Percentiles rank a stretch among this genome's conserved stretches.
Evolutionary conservation across 2,113 vertebrate genomes (phyloP).

Genomic region (Trematocara macrostoma): DNA sequence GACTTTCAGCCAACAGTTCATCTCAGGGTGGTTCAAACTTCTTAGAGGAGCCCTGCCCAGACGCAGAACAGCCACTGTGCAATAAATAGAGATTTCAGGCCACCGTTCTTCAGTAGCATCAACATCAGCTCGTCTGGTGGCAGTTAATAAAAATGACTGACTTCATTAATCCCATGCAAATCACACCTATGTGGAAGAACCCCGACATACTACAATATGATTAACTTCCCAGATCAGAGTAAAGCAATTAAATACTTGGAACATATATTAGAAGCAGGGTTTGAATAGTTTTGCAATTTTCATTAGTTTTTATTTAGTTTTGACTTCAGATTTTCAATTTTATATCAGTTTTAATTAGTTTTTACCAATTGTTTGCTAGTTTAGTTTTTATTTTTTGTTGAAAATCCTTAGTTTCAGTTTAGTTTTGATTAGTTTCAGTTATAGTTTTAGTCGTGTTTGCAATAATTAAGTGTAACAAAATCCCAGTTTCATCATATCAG

Average conservation of each 20-base stretch:
- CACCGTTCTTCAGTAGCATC: background rate
- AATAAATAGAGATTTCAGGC: accelerated
- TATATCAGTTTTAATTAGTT: no score
- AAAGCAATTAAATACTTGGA: background rate
- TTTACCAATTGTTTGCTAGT: no score
- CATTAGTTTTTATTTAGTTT: no score
- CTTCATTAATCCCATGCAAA: background rate
- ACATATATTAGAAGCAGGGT: background rate
- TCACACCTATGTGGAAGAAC: background rate
- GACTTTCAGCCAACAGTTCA: background rate
- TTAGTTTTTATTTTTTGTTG: no score
- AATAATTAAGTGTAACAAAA: no score
- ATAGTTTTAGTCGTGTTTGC: no score
- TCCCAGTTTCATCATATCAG: no score
- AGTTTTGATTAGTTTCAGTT: no score
- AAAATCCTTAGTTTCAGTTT: no score
- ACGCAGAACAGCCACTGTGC: background rate
- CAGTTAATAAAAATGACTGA: background rate
- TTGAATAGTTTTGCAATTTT: no score
- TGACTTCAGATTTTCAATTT: no score
- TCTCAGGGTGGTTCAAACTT: background rate
- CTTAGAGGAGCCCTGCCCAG: background rate
- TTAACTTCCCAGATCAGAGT: background rate
- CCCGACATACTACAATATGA: background rate
- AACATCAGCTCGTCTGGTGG: background rate